phyloP scores from a whole-genome alignment of 2,888 invertebrate genomes.

The Formica aserva region DNA sequence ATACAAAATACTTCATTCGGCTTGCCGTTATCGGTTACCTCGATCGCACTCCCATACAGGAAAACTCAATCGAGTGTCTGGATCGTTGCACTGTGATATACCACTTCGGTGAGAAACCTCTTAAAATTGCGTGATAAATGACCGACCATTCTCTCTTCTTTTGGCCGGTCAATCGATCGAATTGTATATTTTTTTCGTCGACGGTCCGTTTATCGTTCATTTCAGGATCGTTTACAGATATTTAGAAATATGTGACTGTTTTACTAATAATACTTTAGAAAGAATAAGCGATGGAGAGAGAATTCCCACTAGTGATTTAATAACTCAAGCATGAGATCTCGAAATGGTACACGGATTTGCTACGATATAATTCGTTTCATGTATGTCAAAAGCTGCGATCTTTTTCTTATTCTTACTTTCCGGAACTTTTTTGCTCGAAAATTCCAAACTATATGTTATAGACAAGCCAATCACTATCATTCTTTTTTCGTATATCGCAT shows the following conservation, averaged over 20 bases:
- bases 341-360: neutral
- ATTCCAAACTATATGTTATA: neutral
- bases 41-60: neutral
- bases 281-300: slow-evolving; percentile 57
- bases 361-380: slow-evolving; percentile 4
- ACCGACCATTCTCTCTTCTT: slow-evolving; percentile 36
- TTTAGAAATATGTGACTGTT: slow-evolving; percentile 70
- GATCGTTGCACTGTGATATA: slow-evolving; percentile 76
- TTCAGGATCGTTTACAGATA: slow-evolving; percentile 70
- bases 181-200: slow-evolving; percentile 62
- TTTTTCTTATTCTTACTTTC: neutral
- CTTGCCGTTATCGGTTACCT: slow-evolving; percentile 12
- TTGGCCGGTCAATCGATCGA: slow-evolving; percentile 45
- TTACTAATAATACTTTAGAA: slow-evolving; percentile 69
- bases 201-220: slow-evolving; percentile 65
- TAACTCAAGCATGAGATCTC: slow-evolving; percentile 11
- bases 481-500: neutral
- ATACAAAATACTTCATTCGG: neutral
- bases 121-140: slow-evolving; percentile 72
- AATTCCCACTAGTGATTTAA: neutral
- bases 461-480: neutral
- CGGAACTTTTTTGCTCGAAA: neutral
- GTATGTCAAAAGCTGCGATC: neutral
- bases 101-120: slow-evolving; percentile 67
- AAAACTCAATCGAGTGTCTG: slow-evolving; percentile 73